Evolutionary conservation across 2,888 invertebrate species (phyloP).

Genomic region (Pollenia griseotomentosa): DNA sequence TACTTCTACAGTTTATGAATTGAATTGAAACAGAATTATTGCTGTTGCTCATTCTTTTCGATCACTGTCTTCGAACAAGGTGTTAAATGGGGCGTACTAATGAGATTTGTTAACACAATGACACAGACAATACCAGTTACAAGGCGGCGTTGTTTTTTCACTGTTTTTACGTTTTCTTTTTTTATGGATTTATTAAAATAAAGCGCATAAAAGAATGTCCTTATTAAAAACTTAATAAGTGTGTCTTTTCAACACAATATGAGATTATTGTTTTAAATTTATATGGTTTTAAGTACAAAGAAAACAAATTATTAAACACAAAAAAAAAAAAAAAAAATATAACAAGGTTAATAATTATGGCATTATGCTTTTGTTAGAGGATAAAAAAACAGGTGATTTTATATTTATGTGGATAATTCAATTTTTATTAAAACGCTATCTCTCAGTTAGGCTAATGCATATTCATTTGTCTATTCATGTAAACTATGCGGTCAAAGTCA

Average conservation of each 20-base stretch:
- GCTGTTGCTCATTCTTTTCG: constrained; percentile 34
- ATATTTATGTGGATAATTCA: background rate
- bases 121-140: constrained; percentile 26
- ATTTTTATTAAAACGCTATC: background rate
- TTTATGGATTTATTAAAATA: constrained; percentile 45
- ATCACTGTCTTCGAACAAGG: constrained; percentile 76
- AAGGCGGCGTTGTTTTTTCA: constrained; percentile 33
- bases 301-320: constrained; percentile 20
- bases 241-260: constrained; percentile 49
- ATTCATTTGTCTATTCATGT: too few species aligned
- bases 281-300: constrained; percentile 26
- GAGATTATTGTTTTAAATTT: constrained; percentile 67
- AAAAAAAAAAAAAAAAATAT: constrained; percentile 38
- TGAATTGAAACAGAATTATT: constrained; percentile 4
- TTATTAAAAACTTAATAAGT: constrained; percentile 55
- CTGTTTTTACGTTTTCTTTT: background rate
- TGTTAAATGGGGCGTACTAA: constrained; percentile 83
- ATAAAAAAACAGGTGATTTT: constrained; percentile 48
- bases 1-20: constrained; percentile 14
- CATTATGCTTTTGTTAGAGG: background rate
- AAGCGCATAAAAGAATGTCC: background rate
- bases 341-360: constrained; percentile 31
- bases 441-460: too few species aligned
- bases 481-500: too few species aligned
- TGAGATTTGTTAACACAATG: constrained; percentile 78